Base-by-base conservation (phyloP, 2,888 invertebrate species). In the Tryphoninae sp. region DNA sequence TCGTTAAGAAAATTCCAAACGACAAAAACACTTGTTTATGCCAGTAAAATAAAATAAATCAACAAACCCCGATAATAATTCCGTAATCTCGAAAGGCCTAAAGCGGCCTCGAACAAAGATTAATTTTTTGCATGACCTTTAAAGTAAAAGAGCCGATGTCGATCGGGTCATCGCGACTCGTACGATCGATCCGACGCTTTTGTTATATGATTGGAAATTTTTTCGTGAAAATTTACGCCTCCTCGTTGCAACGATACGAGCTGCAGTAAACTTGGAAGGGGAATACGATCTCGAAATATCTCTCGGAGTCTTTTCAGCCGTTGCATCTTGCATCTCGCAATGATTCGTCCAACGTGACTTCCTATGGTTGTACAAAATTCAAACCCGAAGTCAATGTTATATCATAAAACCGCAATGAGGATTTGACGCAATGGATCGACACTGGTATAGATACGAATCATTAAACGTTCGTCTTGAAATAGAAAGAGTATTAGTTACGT, bases 401-500 rank as follows among this genome's bases (percentile, higher is more conserved):
- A 51, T 79, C 72, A 51, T 45, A 71, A 67, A 7, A 33, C 6
- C 33, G 33, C 9, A 16, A 53, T 51, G 65, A 67, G 16, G 62
- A 68, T 33, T 4, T 8, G n/a, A 55, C 22, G 23, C 53, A 42
- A 55, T 40, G 45, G 74, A 78, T 71, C 74, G 67, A 78, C 55
- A 58, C 42, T 22, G 26, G 65, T 33, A 42, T 64, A 59, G 22
- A 68, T 49, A 42, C 68, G 73, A 51, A 69, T 65, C 76, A 69
- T 82, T 72, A 51, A 68, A 77, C 33, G 75, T 76, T 68, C 67
- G 62, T 79, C 82, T 82, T 77, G 73, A 79, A 80, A 82, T 82
- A 82, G 82, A 79, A 42, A 53, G 55, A 80, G 62, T 72, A 42
- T 59, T 58, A 6, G 40, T 74, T 68, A 58, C 68, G 23, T 59